These are phyloP conservation scores for Chaenodraco wilsoni DNA, from an alignment of 2,797 vertebrate genomes.

Conservation along the genomic window DNA sequence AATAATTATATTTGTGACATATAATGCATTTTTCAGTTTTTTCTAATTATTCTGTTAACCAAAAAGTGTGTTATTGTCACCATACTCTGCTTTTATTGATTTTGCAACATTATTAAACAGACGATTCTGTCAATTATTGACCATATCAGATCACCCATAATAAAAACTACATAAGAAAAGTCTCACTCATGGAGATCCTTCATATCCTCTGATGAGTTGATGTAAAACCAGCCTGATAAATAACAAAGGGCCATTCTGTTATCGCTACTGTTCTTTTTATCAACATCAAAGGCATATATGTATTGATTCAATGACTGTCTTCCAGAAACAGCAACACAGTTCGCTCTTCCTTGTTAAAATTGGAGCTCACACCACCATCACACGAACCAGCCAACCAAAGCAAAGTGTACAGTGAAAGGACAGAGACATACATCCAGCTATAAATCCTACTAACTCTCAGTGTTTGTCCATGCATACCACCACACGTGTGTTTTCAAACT, in stretches of 20 bases:
- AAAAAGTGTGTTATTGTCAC: constrained; percentile 49
- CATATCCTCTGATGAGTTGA: constrained; percentile 36
- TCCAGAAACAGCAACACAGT: constrained; percentile 19
- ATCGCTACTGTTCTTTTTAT: constrained; percentile 61
- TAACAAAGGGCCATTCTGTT: constrained; percentile 65
- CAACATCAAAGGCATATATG: constrained; percentile 37
- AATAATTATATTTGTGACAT: constrained; percentile 43
- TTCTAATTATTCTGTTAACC: constrained; percentile 63
- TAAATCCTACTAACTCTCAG: constrained; percentile 48
- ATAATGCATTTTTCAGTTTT: constrained; percentile 63
- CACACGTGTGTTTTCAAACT: constrained; percentile 13
- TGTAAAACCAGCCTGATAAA: constrained; percentile 71
- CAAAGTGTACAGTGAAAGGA: constrained; percentile 52
- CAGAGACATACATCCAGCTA: constrained; percentile 46
- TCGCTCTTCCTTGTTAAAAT: not conserved
- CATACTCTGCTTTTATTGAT: constrained; percentile 46
- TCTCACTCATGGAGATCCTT: constrained; percentile 26
- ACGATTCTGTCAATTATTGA: constrained; percentile 24
- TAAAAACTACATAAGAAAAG: constrained; percentile 32
- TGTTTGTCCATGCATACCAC: constrained; percentile 36
- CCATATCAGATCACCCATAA: constrained; percentile 20
- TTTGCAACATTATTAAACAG: constrained; percentile 21
- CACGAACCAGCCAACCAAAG: constrained; percentile 71
- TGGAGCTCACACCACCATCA: constrained; percentile 36
- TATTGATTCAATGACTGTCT: constrained; percentile 23